Evolutionary conservation across 2,888 invertebrate species (phyloP).

Genomic region (Tromatobia lineatoria): DNA sequence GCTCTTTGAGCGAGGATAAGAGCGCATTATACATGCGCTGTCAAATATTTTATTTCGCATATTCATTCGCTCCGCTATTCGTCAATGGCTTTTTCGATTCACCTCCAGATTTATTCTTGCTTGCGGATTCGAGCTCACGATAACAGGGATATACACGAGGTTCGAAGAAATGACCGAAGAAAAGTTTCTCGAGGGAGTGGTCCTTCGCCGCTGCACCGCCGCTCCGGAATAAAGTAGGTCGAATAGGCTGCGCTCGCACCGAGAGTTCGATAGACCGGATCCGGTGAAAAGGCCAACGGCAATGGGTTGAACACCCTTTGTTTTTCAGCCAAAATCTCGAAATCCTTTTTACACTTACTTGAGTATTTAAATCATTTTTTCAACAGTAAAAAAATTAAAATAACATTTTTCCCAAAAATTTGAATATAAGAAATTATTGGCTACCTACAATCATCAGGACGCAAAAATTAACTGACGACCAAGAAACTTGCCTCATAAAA

Average conservation of each 20-base stretch:
- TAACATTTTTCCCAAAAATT: too few species aligned
- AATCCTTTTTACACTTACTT: too few species aligned
- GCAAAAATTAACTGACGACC: too few species aligned
- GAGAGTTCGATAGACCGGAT: slow-evolving; percentile 56
- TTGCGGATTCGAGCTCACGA: slow-evolving; percentile 45
- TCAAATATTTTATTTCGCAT: slow-evolving; percentile 60
- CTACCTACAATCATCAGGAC: too few species aligned
- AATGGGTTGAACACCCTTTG: slow-evolving; percentile 88
- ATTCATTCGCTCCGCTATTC: slow-evolving; percentile 30
- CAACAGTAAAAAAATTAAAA: too few species aligned
- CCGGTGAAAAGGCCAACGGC: slow-evolving; percentile 87
- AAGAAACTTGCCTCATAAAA: too few species aligned
- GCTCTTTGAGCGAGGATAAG: slow-evolving; percentile 62
- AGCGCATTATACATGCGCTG: slow-evolving; percentile 32
- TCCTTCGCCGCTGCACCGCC: slow-evolving; percentile 52
- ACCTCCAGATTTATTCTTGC: not conserved
- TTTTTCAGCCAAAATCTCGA: not conserved
- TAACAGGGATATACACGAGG: not conserved
- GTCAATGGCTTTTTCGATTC: slow-evolving; percentile 56
- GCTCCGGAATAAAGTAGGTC: slow-evolving; percentile 75
- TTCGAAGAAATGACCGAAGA: slow-evolving; percentile 8
- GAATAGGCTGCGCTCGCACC: slow-evolving; percentile 60
- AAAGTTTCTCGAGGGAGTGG: slow-evolving; percentile 76
- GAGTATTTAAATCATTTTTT: too few species aligned
- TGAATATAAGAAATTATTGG: too few species aligned